Conservation (phyloP, 1,140 invertebrate species). For the Platorchestia sp. region DNA sequence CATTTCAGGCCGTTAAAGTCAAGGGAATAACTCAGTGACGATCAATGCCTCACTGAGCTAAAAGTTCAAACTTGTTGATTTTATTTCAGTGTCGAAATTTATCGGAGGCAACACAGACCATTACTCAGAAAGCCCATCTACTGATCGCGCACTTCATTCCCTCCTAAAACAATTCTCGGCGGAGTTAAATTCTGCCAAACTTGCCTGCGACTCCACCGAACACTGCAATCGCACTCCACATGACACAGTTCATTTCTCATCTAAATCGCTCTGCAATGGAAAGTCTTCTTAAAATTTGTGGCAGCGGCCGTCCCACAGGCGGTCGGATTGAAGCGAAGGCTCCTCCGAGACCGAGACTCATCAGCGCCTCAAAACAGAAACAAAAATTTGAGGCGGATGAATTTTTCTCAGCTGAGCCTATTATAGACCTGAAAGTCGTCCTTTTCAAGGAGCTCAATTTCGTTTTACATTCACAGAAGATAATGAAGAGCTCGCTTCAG, state of each 20-base stretch:
- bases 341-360: neutral
- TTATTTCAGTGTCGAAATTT: neutral
- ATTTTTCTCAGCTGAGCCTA: neutral
- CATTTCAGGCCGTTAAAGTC: neutral
- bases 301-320: neutral
- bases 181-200: neutral
- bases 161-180: neutral
- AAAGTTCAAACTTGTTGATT: neutral
- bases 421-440: neutral
- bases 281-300: constrained; percentile 2
- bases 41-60: neutral
- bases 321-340: neutral
- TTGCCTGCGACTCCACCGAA: neutral
- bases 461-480: neutral
- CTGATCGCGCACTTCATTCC: neutral
- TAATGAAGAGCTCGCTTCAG: neutral
- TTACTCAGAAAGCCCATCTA: neutral
- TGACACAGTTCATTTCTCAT: neutral
- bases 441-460: neutral
- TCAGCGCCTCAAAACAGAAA: constrained; percentile 23
- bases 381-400: neutral
- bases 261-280: neutral
- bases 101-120: neutral
- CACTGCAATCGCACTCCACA: neutral
- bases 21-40: neutral